Percentiles rank a stretch among this genome's conserved stretches.
These are phyloP conservation scores for Meriones psammophilus DNA, from an alignment of 2,797 vertebrate genomes.

Conservation along the genomic window DNA sequence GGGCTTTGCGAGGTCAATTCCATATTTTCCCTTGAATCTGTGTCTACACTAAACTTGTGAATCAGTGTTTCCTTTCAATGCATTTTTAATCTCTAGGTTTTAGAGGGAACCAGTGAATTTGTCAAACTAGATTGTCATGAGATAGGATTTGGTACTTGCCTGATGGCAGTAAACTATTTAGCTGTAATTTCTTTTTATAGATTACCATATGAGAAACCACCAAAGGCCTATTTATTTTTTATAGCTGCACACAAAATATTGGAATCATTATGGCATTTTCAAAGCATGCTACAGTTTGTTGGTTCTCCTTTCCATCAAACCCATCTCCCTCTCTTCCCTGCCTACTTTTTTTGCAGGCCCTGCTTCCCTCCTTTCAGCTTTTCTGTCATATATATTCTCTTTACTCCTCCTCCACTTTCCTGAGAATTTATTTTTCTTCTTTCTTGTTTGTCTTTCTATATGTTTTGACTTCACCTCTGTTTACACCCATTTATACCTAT, in stretches of 20 bases:
- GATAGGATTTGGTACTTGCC: slow-evolving; percentile 30
- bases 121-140: slow-evolving; percentile 17
- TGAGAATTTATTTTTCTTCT: too few relatives aligned
- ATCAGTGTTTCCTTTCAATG: background rate
- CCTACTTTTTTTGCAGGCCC: background rate
- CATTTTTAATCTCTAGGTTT: background rate
- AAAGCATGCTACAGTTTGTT: background rate
- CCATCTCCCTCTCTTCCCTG: background rate
- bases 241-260: background rate
- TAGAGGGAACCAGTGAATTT: background rate
- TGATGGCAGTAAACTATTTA: slow-evolving; percentile 21
- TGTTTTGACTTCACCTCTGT: too few relatives aligned
- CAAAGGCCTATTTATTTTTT: background rate
- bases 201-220: background rate
- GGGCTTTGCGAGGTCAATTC: background rate
- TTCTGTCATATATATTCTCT: too few relatives aligned
- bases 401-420: too few relatives aligned
- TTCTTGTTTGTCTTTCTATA: too few relatives aligned
- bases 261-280: background rate
- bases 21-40: background rate
- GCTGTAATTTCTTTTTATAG: slow-evolving; percentile 65
- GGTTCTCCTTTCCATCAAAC: background rate
- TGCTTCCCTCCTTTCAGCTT: too few relatives aligned
- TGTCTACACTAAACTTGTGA: slow-evolving; percentile 13
- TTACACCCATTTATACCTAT: too few relatives aligned